phyloP scores from a whole-genome alignment of 2,113 vertebrate genomes.

The Xenopus laevis region DNA sequence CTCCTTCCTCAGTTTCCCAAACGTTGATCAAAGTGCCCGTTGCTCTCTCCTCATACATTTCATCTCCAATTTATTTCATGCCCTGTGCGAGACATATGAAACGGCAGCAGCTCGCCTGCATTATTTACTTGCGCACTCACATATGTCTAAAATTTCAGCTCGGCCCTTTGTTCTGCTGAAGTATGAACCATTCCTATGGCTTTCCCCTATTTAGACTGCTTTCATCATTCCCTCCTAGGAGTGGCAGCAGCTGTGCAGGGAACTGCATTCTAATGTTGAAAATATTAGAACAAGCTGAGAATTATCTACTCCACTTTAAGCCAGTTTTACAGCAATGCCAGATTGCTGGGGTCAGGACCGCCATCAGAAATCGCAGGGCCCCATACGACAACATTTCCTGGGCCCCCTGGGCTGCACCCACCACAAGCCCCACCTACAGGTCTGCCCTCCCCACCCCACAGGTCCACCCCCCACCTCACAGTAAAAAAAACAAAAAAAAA shows the following conservation, averaged over 20 bases:
- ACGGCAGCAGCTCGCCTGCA: neutral
- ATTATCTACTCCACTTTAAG: neutral
- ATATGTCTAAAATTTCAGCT: constrained; percentile 36
- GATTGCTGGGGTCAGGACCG: too few species aligned
- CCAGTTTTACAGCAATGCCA: too few species aligned
- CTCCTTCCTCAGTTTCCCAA: constrained; percentile 5
- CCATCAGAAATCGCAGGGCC: too few species aligned
- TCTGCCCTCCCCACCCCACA: too few species aligned
- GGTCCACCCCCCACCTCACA: too few species aligned
- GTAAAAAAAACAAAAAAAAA: too few species aligned
- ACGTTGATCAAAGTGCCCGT: constrained; percentile 23
- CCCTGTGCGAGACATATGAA: constrained; percentile 4
- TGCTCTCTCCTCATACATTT: constrained; percentile 30
- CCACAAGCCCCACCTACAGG: too few species aligned
- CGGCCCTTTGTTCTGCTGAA: constrained; percentile 23
- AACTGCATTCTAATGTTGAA: neutral
- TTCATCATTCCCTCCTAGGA: constrained; percentile 5
- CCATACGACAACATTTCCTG: too few species aligned
- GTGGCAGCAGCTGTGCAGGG: constrained; percentile 3
- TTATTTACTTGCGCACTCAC: constrained; percentile 30
- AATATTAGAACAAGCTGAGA: neutral
- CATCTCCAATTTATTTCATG: constrained; percentile 30
- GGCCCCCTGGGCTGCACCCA: too few species aligned
- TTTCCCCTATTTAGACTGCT: constrained; percentile 13
- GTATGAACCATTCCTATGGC: constrained; percentile 25